Conservation (phyloP, 2,888 invertebrate genomes). For the Acleris holmiana region DNA sequence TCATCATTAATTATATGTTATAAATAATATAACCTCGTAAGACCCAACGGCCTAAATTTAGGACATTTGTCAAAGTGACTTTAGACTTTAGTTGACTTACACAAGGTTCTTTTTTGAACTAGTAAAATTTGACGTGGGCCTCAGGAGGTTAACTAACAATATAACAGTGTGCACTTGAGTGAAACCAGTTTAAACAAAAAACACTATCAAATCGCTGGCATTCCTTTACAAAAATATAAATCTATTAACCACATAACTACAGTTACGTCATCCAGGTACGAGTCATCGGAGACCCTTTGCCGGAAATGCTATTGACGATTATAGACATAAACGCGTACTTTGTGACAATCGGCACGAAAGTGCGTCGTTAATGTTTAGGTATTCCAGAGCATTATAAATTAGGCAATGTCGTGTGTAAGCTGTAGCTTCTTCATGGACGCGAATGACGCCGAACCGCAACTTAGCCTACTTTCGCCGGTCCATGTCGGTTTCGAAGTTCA, state of each 20-base stretch:
- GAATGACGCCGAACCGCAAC: conserved; percentile 25
- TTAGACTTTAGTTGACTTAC: no score
- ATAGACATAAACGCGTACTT: conserved; percentile 11
- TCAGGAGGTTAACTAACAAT: no score
- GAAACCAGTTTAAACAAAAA: conserved; percentile 1
- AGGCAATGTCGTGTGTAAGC: not conserved
- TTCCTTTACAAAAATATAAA: conserved; percentile 6
- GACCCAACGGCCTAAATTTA: no score
- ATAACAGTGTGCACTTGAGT: not conserved
- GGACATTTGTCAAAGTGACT: no score
- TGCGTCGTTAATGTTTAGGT: not conserved
- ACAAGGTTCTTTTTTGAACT: no score
- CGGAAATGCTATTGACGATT: conserved; percentile 24
- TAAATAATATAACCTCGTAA: no score
- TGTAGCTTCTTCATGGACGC: not conserved
- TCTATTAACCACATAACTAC: conserved; percentile 7
- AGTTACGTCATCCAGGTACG: conserved; percentile 7
- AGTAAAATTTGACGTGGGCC: no score
- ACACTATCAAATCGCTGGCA: conserved; percentile 6
- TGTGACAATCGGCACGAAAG: not conserved
- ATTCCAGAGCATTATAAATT: not conserved
- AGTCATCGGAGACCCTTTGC: conserved; percentile 16
- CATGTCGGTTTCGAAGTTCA: conserved; percentile 4
- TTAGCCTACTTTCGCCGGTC: conserved; percentile 38
- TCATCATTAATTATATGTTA: no score